Conservation (phyloP, 2,888 invertebrate genomes). For the Leucophora obtusa region DNA sequence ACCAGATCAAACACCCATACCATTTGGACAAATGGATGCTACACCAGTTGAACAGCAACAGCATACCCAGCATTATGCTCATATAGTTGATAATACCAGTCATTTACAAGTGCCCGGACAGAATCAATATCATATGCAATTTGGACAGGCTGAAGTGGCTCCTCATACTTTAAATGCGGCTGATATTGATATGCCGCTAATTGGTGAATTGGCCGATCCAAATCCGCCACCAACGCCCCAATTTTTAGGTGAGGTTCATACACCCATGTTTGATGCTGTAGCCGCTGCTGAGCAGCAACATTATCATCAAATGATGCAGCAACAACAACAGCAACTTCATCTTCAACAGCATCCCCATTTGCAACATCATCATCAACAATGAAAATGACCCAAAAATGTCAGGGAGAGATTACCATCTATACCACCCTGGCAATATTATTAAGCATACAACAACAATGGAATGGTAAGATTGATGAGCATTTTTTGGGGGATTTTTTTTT, state of each 20-base stretch:
- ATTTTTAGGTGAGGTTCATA: constrained; percentile 75
- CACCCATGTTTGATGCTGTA: constrained; percentile 76
- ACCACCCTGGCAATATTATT: constrained; percentile 72
- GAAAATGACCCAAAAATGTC: constrained; percentile 69
- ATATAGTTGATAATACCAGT: constrained; percentile 66
- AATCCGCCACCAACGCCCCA: constrained; percentile 75
- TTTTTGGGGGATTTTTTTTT: not conserved
- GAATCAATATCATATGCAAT: constrained; percentile 65
- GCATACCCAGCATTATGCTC: constrained; percentile 65
- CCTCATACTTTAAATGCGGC: constrained; percentile 68
- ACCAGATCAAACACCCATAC: constrained; percentile 71
- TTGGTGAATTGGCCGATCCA: constrained; percentile 73
- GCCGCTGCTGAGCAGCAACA: constrained; percentile 75
- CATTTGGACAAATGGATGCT: constrained; percentile 75
- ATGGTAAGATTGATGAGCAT: not conserved
- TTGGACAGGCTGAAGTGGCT: constrained; percentile 64
- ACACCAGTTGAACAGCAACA: constrained; percentile 72
- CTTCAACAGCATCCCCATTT: constrained; percentile 68
- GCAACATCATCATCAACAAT: constrained; percentile 67
- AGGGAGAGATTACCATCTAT: constrained; percentile 61
- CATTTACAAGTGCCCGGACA: constrained; percentile 63
- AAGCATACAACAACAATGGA: constrained; percentile 25
- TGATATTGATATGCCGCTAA: constrained; percentile 75
- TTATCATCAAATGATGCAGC: constrained; percentile 71
- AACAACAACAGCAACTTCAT: constrained; percentile 66